A percentile compares a stretch with the other conserved stretches of the same genome.
Evolutionary conservation across 2,797 vertebrate genomes (phyloP).

Genomic region (Dendrocincla fuliginosa): DNA sequence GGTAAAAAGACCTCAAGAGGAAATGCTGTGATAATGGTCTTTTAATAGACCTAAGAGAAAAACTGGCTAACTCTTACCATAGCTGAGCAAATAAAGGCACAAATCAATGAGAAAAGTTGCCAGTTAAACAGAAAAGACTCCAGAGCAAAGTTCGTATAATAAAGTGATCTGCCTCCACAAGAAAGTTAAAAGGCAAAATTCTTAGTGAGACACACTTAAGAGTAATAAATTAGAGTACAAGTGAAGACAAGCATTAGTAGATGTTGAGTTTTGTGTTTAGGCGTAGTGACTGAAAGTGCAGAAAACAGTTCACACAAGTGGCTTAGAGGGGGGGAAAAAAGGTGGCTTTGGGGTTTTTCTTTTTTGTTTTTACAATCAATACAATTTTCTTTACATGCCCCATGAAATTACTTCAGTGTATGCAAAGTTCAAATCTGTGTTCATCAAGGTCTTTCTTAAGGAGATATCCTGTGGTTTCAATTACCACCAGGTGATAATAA

Average conservation of each 20-base stretch:
- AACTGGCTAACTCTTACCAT: not conserved
- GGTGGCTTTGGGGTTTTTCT: not conserved
- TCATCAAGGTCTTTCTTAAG: not conserved
- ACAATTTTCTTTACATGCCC: not conserved
- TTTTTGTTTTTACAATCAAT: not conserved
- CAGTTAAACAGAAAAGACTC: not conserved
- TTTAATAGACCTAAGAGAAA: conserved; percentile 36
- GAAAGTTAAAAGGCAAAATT: not conserved
- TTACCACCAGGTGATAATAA: not conserved
- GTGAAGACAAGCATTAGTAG: not conserved
- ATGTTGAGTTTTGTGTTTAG: not conserved
- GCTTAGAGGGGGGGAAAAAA: not conserved
- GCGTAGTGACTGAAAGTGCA: not conserved
- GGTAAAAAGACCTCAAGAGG: conserved; percentile 6
- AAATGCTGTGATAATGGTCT: conserved; percentile 9
- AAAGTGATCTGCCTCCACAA: not conserved
- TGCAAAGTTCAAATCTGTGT: not conserved
- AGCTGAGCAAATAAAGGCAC: not conserved
- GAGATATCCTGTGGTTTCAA: not conserved
- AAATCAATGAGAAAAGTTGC: not conserved
- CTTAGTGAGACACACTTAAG: not conserved
- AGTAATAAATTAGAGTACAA: not conserved
- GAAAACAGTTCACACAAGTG: not conserved
- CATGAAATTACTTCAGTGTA: not conserved
- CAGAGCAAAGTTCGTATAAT: not conserved